Percentiles rank a stretch among this genome's conserved stretches.
Evolutionary conservation across 2,888 invertebrate genomes (phyloP).

Genomic region (Drosophila lacicola): DNA sequence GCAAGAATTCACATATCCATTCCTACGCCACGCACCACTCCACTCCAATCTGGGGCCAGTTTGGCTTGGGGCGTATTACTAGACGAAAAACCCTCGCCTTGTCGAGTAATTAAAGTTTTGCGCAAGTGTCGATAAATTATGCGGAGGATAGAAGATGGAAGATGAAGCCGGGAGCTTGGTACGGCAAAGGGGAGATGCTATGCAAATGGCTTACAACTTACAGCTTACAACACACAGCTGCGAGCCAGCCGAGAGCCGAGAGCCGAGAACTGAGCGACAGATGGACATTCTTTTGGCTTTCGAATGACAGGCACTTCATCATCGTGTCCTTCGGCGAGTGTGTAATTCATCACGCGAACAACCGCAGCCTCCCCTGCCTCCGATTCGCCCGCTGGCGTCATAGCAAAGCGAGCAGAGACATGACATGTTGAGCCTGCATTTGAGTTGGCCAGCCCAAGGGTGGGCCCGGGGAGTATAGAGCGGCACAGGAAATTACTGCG

Average conservation of each 20-base stretch:
- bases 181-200: conserved; percentile 41
- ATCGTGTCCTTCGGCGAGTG: conserved; percentile 80
- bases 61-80: conserved; percentile 39
- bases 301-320: conserved; percentile 80
- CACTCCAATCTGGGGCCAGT: conserved; percentile 3
- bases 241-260: conserved; percentile 18
- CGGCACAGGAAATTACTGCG: conserved; percentile 53
- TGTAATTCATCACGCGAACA: conserved; percentile 81
- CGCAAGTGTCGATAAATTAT: conserved; percentile 81
- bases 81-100: conserved; percentile 50
- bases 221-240: conserved; percentile 44
- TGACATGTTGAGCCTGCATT: conserved; percentile 79
- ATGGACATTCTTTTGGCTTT: conserved; percentile 80
- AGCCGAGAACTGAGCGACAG: conserved; percentile 48
- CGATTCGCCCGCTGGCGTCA: not conserved
- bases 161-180: not conserved
- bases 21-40: conserved; percentile 1
- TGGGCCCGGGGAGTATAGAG: not conserved
- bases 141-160: conserved; percentile 57
- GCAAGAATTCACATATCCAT: conserved; percentile 63
- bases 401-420: conserved; percentile 42
- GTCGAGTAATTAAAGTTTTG: conserved; percentile 79
- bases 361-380: conserved; percentile 61
- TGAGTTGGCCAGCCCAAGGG: conserved; percentile 42
- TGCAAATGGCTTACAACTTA: conserved; percentile 73